phyloP scores from a whole-genome alignment of 2,797 vertebrate species.

The Miichthys miiuy region DNA sequence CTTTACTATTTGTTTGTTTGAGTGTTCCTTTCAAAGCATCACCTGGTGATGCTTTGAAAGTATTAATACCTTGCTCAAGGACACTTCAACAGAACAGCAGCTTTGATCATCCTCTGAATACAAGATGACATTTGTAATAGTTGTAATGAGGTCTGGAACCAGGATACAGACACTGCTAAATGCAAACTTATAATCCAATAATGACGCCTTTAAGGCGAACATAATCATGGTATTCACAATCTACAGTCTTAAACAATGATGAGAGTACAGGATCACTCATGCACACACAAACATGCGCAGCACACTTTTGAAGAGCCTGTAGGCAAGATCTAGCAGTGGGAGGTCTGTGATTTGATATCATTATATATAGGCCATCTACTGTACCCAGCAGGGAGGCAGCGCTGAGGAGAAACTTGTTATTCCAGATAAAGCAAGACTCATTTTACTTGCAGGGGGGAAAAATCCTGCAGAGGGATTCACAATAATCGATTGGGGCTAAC shows the following conservation, averaged over 20 bases:
- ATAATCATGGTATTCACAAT: neutral
- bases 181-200: neutral
- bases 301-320: slow-evolving; percentile 12
- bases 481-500: slow-evolving; percentile 9
- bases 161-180: neutral
- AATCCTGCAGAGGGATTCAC: slow-evolving; percentile 7
- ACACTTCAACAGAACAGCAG: neutral
- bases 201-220: neutral
- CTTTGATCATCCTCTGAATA: neutral
- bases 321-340: slow-evolving; percentile 11
- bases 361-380: slow-evolving; percentile 40
- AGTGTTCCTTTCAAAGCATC: no score
- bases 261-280: neutral
- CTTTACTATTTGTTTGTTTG: no score
- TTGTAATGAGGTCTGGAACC: neutral
- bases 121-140: neutral
- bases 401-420: slow-evolving; percentile 41
- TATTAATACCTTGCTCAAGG: neutral
- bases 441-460: slow-evolving; percentile 21
- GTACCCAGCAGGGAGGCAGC: slow-evolving; percentile 19
- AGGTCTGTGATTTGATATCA: slow-evolving; percentile 36
- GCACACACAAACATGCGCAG: neutral
- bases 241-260: neutral
- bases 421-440: slow-evolving; percentile 53
- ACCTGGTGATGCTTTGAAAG: neutral